Conservation (phyloP, 2,113 vertebrate genomes). For the Lipophrys pholis region DNA sequence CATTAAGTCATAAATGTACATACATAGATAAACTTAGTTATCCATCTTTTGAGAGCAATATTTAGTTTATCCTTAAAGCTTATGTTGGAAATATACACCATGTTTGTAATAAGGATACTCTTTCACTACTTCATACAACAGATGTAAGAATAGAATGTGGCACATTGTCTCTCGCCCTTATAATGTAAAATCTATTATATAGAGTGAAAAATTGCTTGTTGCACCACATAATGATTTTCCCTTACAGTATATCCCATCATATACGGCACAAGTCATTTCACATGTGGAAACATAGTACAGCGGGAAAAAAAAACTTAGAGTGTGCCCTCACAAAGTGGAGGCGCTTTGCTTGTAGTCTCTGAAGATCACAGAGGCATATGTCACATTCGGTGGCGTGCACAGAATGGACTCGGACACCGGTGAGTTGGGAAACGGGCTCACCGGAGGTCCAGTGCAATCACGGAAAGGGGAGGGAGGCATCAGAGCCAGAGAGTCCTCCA, state of each 20-base stretch:
- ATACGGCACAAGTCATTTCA: conserved; percentile 38
- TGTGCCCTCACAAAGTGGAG: conserved; percentile 89
- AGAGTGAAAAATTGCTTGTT: conserved; percentile 39
- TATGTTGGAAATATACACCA: conserved; percentile 51
- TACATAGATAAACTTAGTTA: conserved; percentile 28
- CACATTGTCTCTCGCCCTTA: conserved; percentile 29
- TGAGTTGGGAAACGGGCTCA: conserved; percentile 89
- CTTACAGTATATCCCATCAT: background rate
- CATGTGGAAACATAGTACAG: conserved; percentile 1
- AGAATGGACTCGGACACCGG: conserved; percentile 93
- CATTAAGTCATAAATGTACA: conserved; percentile 47
- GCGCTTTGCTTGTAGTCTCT: conserved; percentile 95
- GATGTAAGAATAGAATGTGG: conserved; percentile 31
- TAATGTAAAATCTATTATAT: conserved; percentile 36
- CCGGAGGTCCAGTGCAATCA: conserved; percentile 87
- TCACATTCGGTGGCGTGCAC: conserved; percentile 88
- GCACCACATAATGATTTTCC: conserved; percentile 14
- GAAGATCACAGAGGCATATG: conserved; percentile 92
- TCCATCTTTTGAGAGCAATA: conserved; percentile 22
- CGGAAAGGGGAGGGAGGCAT: conserved; percentile 96
- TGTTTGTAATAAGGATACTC: conserved; percentile 4
- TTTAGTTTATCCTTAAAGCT: conserved; percentile 48
- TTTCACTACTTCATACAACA: conserved; percentile 37
- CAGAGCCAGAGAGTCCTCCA: conserved; percentile 89
- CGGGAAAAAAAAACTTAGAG: background rate